Percentiles rank a stretch among this genome's conserved stretches.
phyloP scores from a whole-genome alignment of 2,888 invertebrate species.

The Sipha maydis region DNA sequence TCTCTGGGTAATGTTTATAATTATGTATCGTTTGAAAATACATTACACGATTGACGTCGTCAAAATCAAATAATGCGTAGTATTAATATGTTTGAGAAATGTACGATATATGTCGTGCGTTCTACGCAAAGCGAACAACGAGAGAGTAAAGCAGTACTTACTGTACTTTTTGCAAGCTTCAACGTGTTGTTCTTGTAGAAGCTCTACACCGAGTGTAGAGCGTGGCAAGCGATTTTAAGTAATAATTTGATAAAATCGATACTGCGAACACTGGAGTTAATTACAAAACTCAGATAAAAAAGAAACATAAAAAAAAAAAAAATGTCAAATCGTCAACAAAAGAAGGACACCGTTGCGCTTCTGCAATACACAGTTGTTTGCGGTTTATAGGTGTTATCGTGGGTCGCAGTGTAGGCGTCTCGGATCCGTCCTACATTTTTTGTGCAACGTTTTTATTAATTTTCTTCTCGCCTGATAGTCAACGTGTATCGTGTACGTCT shows the following conservation, averaged over 20 bases:
- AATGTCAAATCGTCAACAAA: too few species aligned
- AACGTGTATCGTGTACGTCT: neutral
- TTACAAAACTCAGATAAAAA: too few species aligned
- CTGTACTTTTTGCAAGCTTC: neutral
- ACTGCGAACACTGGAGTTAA: too few species aligned
- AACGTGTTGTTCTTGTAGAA: neutral
- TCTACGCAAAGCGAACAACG: neutral
- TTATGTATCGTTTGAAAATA: neutral
- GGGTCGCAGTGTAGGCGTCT: conserved; percentile 18
- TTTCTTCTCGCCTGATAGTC: neutral
- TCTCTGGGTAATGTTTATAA: neutral
- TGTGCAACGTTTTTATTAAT: neutral
- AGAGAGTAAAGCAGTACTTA: neutral
- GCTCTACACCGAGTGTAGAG: too few species aligned
- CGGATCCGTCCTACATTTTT: conserved; percentile 1
- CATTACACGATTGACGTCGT: neutral
- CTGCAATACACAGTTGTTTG: too few species aligned
- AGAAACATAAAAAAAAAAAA: too few species aligned
- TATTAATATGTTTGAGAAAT: neutral
- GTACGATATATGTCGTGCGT: neutral
- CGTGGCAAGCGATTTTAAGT: too few species aligned
- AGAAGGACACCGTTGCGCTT: too few species aligned
- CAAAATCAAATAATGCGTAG: neutral
- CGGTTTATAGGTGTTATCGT: neutral
- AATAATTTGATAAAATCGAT: too few species aligned